Evolutionary conservation across 2,797 vertebrate genomes (phyloP).

Genomic region (Micrastur ruficollis): DNA sequence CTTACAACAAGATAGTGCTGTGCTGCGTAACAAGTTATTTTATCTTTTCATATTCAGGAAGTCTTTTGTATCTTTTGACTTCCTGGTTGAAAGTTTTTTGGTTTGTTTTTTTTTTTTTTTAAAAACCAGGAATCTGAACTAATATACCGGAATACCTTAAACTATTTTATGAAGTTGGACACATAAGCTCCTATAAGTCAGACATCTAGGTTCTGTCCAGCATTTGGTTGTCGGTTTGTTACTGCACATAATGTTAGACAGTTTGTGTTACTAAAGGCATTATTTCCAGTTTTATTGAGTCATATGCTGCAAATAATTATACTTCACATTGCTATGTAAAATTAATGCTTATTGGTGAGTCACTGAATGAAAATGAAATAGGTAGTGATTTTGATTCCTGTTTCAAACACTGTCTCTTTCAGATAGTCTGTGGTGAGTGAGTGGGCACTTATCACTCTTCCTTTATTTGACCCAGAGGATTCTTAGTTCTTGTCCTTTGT

Average conservation of each 20-base stretch:
- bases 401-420: neutral
- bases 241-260: neutral
- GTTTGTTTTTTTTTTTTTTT: too few relatives aligned
- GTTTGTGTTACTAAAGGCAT: neutral
- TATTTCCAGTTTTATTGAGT: neutral
- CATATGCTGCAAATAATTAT: neutral
- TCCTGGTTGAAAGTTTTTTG: neutral
- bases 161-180: neutral
- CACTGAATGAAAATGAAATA: neutral
- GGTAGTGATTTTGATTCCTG: neutral
- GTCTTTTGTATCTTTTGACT: neutral
- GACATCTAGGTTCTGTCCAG: neutral
- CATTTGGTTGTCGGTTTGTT: neutral
- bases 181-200: neutral
- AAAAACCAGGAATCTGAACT: neutral
- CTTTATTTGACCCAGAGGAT: neutral
- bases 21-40: neutral
- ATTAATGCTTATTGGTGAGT: neutral
- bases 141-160: neutral
- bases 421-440: neutral
- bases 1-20: neutral
- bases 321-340: neutral
- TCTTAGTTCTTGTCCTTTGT: neutral
- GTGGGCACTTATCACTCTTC: neutral
- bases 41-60: neutral